phyloP scores from a whole-genome alignment of 2,113 vertebrate species.

The Pelodiscus sinensis region DNA sequence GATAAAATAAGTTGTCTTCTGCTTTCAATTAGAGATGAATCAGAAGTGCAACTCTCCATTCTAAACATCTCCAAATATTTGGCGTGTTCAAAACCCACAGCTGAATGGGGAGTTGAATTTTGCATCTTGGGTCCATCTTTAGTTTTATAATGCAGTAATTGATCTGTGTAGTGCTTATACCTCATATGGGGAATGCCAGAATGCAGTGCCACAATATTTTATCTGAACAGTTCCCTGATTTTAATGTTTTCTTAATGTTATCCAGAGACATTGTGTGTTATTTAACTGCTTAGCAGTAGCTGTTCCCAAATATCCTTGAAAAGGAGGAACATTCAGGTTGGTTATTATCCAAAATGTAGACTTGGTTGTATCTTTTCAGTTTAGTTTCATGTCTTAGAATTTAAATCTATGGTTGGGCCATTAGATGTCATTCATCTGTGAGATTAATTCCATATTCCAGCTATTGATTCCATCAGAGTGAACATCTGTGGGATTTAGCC shows the following conservation, averaged over 20 bases:
- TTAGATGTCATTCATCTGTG: slow-evolving; percentile 36
- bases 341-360: background rate
- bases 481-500: slow-evolving; percentile 16
- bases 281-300: slow-evolving; percentile 25
- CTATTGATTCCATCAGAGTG: slow-evolving; percentile 30
- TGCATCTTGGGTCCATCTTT: slow-evolving; percentile 5
- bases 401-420: background rate
- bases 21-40: background rate
- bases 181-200: slow-evolving; percentile 43
- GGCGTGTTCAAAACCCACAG: background rate
- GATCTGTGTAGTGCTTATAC: slow-evolving; percentile 1
- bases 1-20: background rate
- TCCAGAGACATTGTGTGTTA: background rate
- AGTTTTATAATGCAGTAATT: slow-evolving; percentile 48
- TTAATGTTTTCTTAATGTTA: slow-evolving; percentile 56
- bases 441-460: slow-evolving; percentile 33
- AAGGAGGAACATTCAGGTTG: background rate
- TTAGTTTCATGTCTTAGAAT: slow-evolving; percentile 23
- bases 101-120: background rate
- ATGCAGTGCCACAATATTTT: slow-evolving; percentile 56
- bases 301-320: background rate
- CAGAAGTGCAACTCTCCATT: background rate
- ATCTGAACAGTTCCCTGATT: slow-evolving; percentile 47
- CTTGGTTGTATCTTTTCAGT: slow-evolving; percentile 2
- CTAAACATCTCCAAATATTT: background rate